A percentile compares a stretch with the other conserved stretches of the same genome.
These are phyloP conservation scores for Drosophila sproati DNA, from an alignment of 1,140 invertebrate species.

Conservation along the genomic window DNA sequence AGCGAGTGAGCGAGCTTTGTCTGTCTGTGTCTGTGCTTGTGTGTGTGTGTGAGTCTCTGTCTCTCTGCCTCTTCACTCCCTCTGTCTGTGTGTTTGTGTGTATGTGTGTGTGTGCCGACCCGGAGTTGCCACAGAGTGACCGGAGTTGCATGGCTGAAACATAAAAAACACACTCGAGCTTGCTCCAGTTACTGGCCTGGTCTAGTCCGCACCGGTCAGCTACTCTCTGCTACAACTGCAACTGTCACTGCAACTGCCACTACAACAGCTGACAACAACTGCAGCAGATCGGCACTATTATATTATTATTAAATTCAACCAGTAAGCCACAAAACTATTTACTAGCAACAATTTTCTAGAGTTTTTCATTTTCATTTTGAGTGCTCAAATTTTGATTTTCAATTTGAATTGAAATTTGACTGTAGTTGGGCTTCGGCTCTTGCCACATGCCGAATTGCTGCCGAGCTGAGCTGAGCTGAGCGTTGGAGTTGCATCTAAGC, in stretches of 20 bases:
- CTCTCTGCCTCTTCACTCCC: not conserved
- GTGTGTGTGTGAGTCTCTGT: slow-evolving; percentile 25
- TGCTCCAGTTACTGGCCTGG: slow-evolving; percentile 46
- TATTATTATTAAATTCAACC: not conserved
- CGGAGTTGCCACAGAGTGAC: slow-evolving; percentile 45
- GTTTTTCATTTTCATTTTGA: not conserved
- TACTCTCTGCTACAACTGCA: not conserved
- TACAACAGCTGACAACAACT: not conserved
- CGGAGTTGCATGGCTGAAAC: slow-evolving; percentile 46
- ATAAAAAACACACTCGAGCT: slow-evolving; percentile 33
- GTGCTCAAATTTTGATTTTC: not conserved
- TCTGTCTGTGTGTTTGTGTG: slow-evolving; percentile 23
- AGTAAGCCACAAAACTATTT: slow-evolving; percentile 11
- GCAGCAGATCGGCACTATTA: slow-evolving; percentile 14
- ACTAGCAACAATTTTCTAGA: not conserved
- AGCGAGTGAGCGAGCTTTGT: slow-evolving; percentile 43
- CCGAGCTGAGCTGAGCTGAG: not conserved
- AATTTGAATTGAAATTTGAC: slow-evolving; percentile 10
- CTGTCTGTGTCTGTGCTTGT: slow-evolving; percentile 38
- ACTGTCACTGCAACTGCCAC: slow-evolving; percentile 9
- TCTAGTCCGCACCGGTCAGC: slow-evolving; percentile 22
- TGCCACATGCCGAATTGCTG: slow-evolving; percentile 13
- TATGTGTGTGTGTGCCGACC: slow-evolving; percentile 29
- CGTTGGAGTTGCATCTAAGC: slow-evolving; percentile 29
- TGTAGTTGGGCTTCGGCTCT: slow-evolving; percentile 32